These are phyloP conservation scores for Piprites chloris DNA, from an alignment of 2,113 vertebrate genomes.

Conservation along the genomic window DNA sequence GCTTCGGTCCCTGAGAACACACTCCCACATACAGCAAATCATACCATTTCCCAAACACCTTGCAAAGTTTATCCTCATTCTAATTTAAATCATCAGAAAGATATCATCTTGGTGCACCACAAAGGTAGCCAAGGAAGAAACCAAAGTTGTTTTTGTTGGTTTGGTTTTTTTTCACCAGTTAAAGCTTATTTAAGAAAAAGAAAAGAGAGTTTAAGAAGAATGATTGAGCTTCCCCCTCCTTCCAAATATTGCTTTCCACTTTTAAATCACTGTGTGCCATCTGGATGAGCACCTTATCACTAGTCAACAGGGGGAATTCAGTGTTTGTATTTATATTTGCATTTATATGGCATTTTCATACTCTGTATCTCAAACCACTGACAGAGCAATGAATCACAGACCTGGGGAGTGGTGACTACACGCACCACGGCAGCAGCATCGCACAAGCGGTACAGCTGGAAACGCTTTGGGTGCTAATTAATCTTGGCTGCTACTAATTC, in stretches of 20 bases:
- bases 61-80: not conserved
- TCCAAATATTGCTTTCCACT: slow-evolving; percentile 61
- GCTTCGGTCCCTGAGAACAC: not conserved
- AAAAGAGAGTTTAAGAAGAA: slow-evolving; percentile 34
- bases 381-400: slow-evolving; percentile 78
- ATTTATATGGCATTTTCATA: slow-evolving; percentile 80
- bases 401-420: slow-evolving; percentile 54
- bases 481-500: slow-evolving; percentile 70
- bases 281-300: slow-evolving; percentile 79
- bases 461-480: slow-evolving; percentile 62
- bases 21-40: not conserved
- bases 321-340: slow-evolving; percentile 78
- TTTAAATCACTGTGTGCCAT: slow-evolving; percentile 72
- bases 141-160: not conserved
- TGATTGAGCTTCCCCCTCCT: not conserved
- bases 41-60: not conserved
- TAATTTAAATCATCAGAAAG: slow-evolving; percentile 55
- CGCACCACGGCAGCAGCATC: not conserved
- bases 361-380: slow-evolving; percentile 70
- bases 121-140: not conserved
- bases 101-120: not conserved
- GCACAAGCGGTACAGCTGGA: slow-evolving; percentile 19
- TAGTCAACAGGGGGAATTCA: slow-evolving; percentile 69
- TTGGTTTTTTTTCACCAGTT: not conserved
- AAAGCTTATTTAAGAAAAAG: slow-evolving; percentile 31